A percentile compares a stretch with the other conserved stretches of the same genome.
These are phyloP conservation scores for Pelecanus crispus DNA, from an alignment of 2,113 vertebrate genomes.

Conservation along the genomic window DNA sequence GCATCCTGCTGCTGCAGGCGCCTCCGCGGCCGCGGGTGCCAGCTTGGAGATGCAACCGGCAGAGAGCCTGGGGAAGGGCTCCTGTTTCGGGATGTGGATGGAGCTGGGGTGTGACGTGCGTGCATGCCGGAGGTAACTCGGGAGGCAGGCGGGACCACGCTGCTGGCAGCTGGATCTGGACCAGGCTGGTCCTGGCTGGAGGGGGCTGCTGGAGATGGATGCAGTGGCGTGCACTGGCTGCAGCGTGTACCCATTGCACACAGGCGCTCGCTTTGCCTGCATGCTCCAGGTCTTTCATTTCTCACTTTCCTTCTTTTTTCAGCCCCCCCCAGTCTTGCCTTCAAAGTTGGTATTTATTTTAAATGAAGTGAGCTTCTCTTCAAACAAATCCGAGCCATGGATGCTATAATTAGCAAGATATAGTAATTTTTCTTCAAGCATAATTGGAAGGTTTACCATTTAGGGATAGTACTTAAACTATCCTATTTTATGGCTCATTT, in stretches of 20 bases:
- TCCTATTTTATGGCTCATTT: slow-evolving; percentile 59
- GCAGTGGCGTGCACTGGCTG: fast-evolving
- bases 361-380: slow-evolving; percentile 12
- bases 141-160: fast-evolving
- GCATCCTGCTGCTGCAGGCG: fast-evolving
- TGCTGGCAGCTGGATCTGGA: neutral
- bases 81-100: neutral
- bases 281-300: neutral
- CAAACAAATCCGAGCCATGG: slow-evolving; percentile 21
- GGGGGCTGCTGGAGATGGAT: neutral
- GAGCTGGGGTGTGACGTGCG: neutral
- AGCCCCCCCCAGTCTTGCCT: neutral
- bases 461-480: slow-evolving; percentile 33
- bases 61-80: neutral
- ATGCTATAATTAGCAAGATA: slow-evolving; percentile 60
- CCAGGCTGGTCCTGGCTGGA: neutral
- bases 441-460: slow-evolving; percentile 59
- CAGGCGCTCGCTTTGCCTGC: fast-evolving
- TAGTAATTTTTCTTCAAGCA: slow-evolving; percentile 39
- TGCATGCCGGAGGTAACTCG: fast-evolving
- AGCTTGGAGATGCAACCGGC: neutral
- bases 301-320: neutral
- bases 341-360: slow-evolving; percentile 20
- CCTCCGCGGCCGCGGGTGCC: neutral
- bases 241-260: neutral